A percentile compares a stretch with the other conserved stretches of the same genome.
phyloP scores from a whole-genome alignment of 2,888 invertebrate species.

The Marronus borbonicus region DNA sequence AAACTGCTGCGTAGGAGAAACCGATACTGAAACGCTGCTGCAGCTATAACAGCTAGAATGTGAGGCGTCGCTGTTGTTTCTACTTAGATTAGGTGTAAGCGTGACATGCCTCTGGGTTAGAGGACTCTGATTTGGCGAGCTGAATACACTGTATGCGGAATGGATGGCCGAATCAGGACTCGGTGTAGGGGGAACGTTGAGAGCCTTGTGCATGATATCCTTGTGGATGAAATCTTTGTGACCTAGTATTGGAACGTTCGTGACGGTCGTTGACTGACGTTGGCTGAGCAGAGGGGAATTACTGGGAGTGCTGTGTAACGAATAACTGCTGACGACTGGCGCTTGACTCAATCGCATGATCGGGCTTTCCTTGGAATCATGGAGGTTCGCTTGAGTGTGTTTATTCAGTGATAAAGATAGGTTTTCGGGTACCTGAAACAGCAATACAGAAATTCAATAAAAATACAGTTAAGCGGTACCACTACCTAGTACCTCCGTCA shows the following conservation, averaged over 20 bases:
- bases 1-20: constrained; percentile 76
- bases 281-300: constrained; percentile 81
- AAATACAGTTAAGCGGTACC: no score
- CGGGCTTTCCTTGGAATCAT: constrained; percentile 70
- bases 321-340: constrained; percentile 75
- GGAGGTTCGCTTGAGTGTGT: constrained; percentile 56
- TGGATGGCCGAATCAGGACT: constrained; percentile 93
- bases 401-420: constrained; percentile 63
- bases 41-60: constrained; percentile 92
- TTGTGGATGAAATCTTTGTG: constrained; percentile 67
- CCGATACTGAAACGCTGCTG: constrained; percentile 76
- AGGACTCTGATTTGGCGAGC: constrained; percentile 90
- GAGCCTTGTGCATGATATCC: constrained; percentile 73
- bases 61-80: constrained; percentile 93
- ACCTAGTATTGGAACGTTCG: constrained; percentile 62
- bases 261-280: constrained; percentile 69
- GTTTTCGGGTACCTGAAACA: constrained; percentile 66
- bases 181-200: constrained; percentile 82
- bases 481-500: no score
- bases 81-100: constrained; percentile 87
- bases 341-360: constrained; percentile 70
- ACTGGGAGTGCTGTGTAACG: constrained; percentile 76
- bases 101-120: constrained; percentile 87
- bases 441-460: constrained; percentile 34
- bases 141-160: constrained; percentile 87